Conservation (phyloP, 2,797 vertebrate genomes). For the Erethizon dorsatum region DNA sequence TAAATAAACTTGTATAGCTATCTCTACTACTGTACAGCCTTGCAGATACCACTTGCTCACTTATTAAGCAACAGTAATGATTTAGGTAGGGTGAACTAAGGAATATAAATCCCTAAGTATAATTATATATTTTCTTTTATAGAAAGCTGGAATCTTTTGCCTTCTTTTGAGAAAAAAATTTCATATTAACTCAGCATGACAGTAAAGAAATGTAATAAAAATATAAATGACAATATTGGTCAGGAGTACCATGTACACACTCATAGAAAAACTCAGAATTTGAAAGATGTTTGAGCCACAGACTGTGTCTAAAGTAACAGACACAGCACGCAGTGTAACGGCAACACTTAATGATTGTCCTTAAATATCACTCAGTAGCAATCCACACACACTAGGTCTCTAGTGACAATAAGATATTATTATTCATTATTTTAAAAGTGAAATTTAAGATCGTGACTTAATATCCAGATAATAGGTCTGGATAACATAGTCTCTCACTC, state of each 20-base stretch:
- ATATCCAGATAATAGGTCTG: background rate
- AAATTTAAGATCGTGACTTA: background rate
- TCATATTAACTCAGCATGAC: conserved; percentile 3
- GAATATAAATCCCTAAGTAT: background rate
- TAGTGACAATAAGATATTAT: background rate
- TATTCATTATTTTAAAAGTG: conserved; percentile 11
- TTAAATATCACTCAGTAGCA: background rate
- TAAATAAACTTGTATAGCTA: background rate
- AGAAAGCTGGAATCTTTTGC: background rate
- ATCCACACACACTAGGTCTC: background rate
- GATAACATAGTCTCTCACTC: background rate
- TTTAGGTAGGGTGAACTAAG: background rate
- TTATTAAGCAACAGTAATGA: background rate
- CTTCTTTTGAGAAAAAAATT: conserved; percentile 67
- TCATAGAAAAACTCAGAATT: background rate
- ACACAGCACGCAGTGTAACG: background rate
- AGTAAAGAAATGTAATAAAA: conserved; percentile 44
- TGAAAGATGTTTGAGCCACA: background rate
- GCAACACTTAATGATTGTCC: background rate
- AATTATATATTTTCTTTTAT: conserved; percentile 24
- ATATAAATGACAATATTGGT: conserved; percentile 18
- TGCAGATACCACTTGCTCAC: background rate
- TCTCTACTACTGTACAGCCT: background rate
- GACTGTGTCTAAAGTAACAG: background rate
- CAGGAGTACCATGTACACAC: background rate